Evolutionary conservation across 2,113 vertebrate genomes (phyloP).

Genomic region (Microcebus lehilahytsara): DNA sequence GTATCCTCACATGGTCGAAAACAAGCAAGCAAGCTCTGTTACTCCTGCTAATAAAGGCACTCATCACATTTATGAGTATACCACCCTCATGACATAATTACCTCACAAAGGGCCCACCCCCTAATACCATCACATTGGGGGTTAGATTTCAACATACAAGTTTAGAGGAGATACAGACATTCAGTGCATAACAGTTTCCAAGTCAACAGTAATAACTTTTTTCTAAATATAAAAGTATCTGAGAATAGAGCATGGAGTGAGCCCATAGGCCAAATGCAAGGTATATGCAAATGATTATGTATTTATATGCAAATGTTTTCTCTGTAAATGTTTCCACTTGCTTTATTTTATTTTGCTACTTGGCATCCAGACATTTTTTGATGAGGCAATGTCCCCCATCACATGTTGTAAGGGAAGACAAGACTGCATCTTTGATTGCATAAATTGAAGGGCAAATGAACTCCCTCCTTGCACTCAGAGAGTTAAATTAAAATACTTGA

Average conservation of each 20-base stretch:
- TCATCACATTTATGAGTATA: neutral
- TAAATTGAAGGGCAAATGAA: neutral
- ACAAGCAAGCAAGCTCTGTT: neutral
- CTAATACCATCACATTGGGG: neutral
- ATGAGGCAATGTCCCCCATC: neutral
- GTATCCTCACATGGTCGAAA: neutral
- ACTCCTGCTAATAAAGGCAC: neutral
- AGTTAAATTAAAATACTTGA: neutral
- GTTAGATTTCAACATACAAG: neutral
- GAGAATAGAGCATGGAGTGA: neutral
- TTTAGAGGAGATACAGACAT: neutral
- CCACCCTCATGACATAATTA: neutral
- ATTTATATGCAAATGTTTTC: conserved; percentile 3
- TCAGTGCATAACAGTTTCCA: neutral
- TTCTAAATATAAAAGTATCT: conserved; percentile 9
- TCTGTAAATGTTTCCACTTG: neutral
- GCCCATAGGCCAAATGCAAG: neutral
- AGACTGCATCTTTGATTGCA: neutral
- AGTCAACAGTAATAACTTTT: neutral
- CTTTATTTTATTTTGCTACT: neutral
- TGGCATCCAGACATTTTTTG: neutral
- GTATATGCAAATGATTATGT: neutral
- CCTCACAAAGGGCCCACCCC: neutral
- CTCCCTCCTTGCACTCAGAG: neutral
- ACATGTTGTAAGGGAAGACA: neutral